phyloP scores from a whole-genome alignment of 2,113 vertebrate species.

The Mustelus asterias region DNA sequence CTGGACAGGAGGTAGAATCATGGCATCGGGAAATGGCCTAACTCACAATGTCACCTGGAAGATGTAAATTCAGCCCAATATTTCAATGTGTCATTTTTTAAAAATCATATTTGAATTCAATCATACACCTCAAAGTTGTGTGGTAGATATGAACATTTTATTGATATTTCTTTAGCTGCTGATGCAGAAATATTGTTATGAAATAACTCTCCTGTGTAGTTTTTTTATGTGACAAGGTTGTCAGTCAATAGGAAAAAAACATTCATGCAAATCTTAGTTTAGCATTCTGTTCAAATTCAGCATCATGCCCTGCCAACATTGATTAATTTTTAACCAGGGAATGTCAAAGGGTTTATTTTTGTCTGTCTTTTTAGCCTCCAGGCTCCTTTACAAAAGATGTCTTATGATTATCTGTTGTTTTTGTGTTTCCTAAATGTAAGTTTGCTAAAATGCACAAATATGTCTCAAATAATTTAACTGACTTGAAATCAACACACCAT shows the following conservation, averaged over 20 bases:
- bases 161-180: constrained; percentile 11
- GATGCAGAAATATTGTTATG: background rate
- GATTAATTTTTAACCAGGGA: constrained; percentile 13
- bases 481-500: background rate
- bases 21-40: too few relatives aligned
- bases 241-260: background rate
- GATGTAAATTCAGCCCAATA: too few relatives aligned
- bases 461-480: background rate
- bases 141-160: background rate
- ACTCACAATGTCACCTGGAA: too few relatives aligned
- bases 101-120: background rate
- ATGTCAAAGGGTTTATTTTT: background rate
- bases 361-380: background rate
- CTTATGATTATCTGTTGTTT: background rate
- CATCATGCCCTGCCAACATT: constrained; percentile 6
- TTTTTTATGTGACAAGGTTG: background rate
- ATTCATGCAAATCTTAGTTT: background rate
- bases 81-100: background rate
- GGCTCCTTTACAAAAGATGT: background rate
- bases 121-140: background rate
- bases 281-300: background rate
- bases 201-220: background rate
- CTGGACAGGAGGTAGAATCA: too few relatives aligned
- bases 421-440: background rate
- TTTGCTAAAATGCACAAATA: background rate